These are phyloP conservation scores for Cosmia pyralina DNA, from an alignment of 2,888 invertebrate genomes.

Conservation along the genomic window DNA sequence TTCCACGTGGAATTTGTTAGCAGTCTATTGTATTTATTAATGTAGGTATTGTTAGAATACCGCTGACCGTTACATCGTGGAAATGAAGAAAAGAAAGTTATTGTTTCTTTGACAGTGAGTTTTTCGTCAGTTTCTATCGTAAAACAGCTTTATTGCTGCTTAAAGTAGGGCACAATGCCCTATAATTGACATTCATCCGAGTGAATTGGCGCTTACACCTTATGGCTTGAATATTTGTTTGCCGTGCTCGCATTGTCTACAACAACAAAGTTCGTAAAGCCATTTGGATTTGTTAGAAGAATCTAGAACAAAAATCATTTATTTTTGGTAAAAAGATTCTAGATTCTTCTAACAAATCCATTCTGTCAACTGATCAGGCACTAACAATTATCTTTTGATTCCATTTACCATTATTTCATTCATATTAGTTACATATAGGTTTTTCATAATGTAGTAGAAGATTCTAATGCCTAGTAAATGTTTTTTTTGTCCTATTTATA, in stretches of 20 bases:
- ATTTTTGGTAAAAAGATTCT: no score
- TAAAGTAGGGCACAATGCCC: constrained; percentile 26
- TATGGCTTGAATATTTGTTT: constrained; percentile 11
- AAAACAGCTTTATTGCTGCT: constrained; percentile 6
- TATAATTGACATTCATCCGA: constrained; percentile 25
- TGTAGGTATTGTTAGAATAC: constrained; percentile 57
- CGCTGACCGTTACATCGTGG: constrained; percentile 61
- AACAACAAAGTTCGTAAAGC: not conserved
- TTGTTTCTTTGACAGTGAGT: constrained; percentile 19
- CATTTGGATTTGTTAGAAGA: no score
- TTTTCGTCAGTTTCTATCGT: constrained; percentile 7
- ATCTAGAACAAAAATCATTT: no score
- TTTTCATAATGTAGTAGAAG: not conserved
- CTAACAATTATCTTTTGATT: not conserved
- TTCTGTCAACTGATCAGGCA: not conserved
- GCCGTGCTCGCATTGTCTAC: not conserved
- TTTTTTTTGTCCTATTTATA: no score
- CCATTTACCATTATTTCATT: not conserved
- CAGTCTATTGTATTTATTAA: constrained; percentile 43
- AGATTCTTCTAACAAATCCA: not conserved
- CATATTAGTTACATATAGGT: not conserved
- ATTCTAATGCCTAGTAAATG: not conserved
- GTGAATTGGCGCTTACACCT: constrained; percentile 24
- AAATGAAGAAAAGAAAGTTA: constrained; percentile 45
- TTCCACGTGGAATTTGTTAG: constrained; percentile 55